Evolutionary conservation across 1,140 invertebrate species (phyloP), one percentile per base, ranked within the genome.

Genomic region (Hylaeus volcanicus): DNA sequence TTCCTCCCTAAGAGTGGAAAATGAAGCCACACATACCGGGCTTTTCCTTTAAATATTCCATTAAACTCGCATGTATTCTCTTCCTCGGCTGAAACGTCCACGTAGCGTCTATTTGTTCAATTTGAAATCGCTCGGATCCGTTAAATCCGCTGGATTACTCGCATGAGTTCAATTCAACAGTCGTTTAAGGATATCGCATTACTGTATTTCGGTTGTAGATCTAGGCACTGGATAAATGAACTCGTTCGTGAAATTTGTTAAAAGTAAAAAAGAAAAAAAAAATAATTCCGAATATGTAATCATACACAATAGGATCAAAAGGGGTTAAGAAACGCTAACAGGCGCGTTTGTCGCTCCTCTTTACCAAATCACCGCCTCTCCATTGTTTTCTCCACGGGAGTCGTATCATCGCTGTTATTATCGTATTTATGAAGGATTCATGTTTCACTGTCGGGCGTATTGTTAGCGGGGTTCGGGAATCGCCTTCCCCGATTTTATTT

Each of bases 1-100:
- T 85, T 75, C 55, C 76, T 51, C 45, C 51, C 14, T 65, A 63
- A 81, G 61, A 56, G 77, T 72, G 66, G 79, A 86, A 89, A 89
- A 88, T 86, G 79, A 82, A 82, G 63, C 76, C 75, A 74, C 81
- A 72, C 80, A 88, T 82, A 86, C 73, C 68, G 39, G 14, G 69
- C 26, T 72, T 74, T 76, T 51, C 70, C 74, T 70, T 79, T 90
- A 89, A 91, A 91, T 91, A 91, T 91, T 90, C 80, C 83, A 91
- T 89, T 89, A 89, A 87, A 82, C 86, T 88, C 80, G 76, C 88
- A 88, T 88, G 87, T 88, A 89, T 87, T 88, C 75, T 65, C 81
- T 85, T 68, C 61, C 58, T 37, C 55, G 70, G 48, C 43, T n/a
- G 53, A 60, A 74, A 83, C 68, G 43, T 61, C n/a, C 73, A 63